These are phyloP conservation scores for Chrysochloris asiatica DNA, from an alignment of 2,113 vertebrate species.

Conservation along the genomic window DNA sequence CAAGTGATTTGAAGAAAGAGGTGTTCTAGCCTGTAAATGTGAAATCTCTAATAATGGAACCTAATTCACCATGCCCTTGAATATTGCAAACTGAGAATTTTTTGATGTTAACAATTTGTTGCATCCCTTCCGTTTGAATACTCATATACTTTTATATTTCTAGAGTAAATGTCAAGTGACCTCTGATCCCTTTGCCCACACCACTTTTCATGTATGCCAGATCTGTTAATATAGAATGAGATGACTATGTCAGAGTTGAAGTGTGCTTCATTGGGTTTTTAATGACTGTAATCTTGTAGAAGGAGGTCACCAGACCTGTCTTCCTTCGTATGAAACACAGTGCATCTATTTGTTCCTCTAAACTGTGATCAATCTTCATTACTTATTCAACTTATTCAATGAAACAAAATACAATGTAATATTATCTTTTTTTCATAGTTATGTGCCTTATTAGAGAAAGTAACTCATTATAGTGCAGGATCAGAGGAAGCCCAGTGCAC, in stretches of 20 bases:
- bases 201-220: neutral
- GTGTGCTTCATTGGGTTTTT: neutral
- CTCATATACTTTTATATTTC: neutral
- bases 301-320: neutral
- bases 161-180: neutral
- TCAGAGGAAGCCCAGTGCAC: no score
- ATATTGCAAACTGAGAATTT: neutral
- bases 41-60: neutral
- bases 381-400: neutral
- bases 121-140: constrained; percentile 7
- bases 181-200: neutral
- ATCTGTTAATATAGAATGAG: neutral
- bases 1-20: neutral
- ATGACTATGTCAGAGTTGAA: neutral
- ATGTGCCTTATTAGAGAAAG: no score
- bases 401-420: no score
- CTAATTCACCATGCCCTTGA: neutral
- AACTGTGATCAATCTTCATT: neutral
- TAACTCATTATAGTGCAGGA: no score
- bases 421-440: no score
- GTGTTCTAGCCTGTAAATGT: neutral
- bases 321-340: neutral
- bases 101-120: neutral
- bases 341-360: neutral
- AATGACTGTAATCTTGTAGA: no score